Percentiles rank a stretch among this genome's conserved stretches.
These are phyloP conservation scores for Neomonachus schauinslandi DNA, from an alignment of 2,113 vertebrate species.

Conservation along the genomic window DNA sequence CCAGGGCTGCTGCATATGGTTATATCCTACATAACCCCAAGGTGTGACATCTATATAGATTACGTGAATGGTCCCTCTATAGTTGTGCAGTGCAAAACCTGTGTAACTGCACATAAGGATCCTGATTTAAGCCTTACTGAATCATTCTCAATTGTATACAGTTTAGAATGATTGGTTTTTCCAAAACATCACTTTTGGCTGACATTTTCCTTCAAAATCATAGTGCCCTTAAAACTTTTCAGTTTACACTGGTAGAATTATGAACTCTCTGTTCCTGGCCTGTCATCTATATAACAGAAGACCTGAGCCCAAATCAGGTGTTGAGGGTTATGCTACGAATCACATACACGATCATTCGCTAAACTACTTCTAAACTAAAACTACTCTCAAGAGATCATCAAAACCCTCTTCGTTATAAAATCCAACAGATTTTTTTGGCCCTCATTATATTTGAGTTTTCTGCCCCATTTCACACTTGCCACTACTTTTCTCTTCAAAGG, in stretches of 20 bases:
- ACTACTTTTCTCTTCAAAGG: conserved; percentile 2
- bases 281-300: background rate
- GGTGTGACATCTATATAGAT: rapidly evolving
- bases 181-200: background rate
- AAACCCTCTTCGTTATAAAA: background rate
- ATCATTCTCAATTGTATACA: background rate
- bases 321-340: background rate
- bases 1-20: background rate
- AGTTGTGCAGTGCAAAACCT: background rate
- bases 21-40: rapidly evolving
- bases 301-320: background rate
- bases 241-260: background rate
- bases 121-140: background rate
- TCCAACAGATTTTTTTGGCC: background rate
- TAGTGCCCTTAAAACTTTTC: background rate
- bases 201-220: conserved; percentile 15
- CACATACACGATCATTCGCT: background rate
- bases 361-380: conserved; percentile 21
- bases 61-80: background rate
- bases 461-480: background rate
- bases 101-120: background rate
- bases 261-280: background rate
- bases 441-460: background rate
- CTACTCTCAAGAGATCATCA: background rate
- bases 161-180: background rate